phyloP scores from a whole-genome alignment of 2,113 vertebrate species.

The Micromys minutus region DNA sequence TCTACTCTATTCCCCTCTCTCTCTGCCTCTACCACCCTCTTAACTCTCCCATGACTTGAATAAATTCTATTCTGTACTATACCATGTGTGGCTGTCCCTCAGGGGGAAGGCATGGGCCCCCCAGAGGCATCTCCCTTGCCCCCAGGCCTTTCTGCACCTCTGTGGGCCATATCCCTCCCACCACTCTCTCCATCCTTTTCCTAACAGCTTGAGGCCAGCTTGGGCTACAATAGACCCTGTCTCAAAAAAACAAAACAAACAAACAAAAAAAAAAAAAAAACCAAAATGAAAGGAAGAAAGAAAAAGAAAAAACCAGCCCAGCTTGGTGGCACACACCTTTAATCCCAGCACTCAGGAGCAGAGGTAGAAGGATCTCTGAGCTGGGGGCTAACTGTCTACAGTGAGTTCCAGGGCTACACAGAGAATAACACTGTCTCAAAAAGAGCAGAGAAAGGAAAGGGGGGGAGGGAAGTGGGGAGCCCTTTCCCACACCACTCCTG shows the following conservation, averaged over 20 bases:
- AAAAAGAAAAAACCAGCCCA: no score
- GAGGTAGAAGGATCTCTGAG: neutral
- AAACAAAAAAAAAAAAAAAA: neutral
- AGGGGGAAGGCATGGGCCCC: no score
- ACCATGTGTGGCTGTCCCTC: no score
- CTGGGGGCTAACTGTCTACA: neutral
- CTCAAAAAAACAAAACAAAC: neutral
- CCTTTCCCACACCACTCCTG: neutral
- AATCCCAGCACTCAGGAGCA: neutral
- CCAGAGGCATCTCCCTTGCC: no score
- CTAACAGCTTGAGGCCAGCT: neutral
- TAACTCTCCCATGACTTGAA: no score
- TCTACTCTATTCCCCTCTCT: no score
- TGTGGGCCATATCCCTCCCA: no score
- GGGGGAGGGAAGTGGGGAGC: neutral
- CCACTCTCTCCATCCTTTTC: no score
- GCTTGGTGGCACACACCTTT: neutral
- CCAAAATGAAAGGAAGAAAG: accelerated
- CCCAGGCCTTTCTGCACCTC: no score
- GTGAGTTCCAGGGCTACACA: neutral
- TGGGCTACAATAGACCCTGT: neutral
- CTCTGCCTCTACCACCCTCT: no score
- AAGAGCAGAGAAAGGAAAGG: neutral
- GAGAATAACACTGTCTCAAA: neutral
- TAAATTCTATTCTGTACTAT: no score